phyloP scores from a whole-genome alignment of 2,113 vertebrate genomes.

The Campylomormyrus tamandua region DNA sequence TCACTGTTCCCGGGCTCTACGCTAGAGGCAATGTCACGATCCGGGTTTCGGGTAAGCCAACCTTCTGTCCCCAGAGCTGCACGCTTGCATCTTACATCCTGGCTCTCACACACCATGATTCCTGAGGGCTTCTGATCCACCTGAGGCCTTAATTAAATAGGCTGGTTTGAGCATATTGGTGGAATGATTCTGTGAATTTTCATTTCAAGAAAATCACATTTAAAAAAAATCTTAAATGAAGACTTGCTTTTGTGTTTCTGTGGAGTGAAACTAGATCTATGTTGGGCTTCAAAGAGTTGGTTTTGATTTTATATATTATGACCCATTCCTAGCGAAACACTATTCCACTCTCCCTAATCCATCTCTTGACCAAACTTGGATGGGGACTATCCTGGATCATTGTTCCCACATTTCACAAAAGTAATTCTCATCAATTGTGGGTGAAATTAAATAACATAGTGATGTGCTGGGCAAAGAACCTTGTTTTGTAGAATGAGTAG shows the following conservation, averaged over 20 bases:
- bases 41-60: conserved; percentile 62
- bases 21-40: conserved; percentile 51
- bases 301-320: neutral
- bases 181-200: neutral
- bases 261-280: neutral
- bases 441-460: neutral
- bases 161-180: neutral
- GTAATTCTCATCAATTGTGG: neutral
- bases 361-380: neutral
- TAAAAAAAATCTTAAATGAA: neutral
- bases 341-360: neutral
- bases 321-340: neutral
- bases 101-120: neutral
- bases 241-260: neutral
- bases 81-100: neutral
- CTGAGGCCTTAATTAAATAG: neutral
- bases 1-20: conserved; percentile 58
- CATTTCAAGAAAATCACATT: neutral
- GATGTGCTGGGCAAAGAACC: neutral
- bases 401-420: neutral
- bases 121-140: neutral
- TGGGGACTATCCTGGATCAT: neutral
- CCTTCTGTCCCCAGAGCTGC: neutral
- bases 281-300: neutral
- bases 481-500: neutral